Percentiles rank a stretch among this genome's conserved stretches.
Evolutionary conservation across 2,888 invertebrate species (phyloP).

Genomic region (Odontocolon sp.): DNA sequence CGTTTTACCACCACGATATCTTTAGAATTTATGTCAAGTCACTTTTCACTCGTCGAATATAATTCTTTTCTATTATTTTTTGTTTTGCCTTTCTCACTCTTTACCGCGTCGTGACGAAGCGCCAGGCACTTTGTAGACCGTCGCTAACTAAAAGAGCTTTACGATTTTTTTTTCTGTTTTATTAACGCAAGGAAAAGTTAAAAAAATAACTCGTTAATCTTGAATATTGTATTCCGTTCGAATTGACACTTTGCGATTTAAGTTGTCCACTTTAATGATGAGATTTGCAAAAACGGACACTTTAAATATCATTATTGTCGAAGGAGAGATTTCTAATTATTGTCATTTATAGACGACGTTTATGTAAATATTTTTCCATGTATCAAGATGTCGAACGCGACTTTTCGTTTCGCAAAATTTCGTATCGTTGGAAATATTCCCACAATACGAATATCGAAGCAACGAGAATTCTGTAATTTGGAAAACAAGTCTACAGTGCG

Average conservation of each 20-base stretch:
- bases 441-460: not conserved
- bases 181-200: not conserved
- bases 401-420: not conserved
- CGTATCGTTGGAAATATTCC: not conserved
- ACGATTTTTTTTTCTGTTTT: not conserved
- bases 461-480: not conserved
- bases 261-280: constrained; percentile 4
- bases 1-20: constrained; percentile 34
- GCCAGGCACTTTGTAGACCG: constrained; percentile 68
- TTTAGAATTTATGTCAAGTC: constrained; percentile 54
- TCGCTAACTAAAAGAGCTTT: constrained; percentile 11
- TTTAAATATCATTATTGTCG: constrained; percentile 61
- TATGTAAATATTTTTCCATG: constrained; percentile 33
- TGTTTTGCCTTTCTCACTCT: constrained; percentile 46
- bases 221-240: not conserved
- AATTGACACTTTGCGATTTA: constrained; percentile 2
- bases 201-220: not conserved
- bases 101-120: constrained; percentile 67
- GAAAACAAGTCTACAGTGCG: constrained; percentile 11
- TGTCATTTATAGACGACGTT: constrained; percentile 60
- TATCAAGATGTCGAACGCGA: constrained; percentile 11
- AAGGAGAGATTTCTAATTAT: constrained; percentile 62
- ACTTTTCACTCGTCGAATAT: constrained; percentile 26
- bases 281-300: constrained; percentile 37
- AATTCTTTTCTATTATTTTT: constrained; percentile 1